phyloP scores from a whole-genome alignment of 2,888 invertebrate species.

The Erebia ligea region DNA sequence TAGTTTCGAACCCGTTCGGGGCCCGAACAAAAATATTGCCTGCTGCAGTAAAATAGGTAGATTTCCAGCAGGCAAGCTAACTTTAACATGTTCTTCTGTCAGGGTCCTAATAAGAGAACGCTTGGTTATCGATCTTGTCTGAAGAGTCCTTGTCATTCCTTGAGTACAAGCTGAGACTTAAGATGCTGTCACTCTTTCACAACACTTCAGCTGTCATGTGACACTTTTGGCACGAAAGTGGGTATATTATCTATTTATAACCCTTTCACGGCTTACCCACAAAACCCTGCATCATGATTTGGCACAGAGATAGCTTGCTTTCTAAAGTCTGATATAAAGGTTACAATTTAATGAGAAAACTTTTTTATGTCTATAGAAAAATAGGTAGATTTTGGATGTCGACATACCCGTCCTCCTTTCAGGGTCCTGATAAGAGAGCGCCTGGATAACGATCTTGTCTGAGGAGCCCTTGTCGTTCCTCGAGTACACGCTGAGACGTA shows the following conservation, averaged over 20 bases:
- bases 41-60: no score
- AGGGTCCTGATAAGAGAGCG: constrained; percentile 92
- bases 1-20: no score
- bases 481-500: constrained; percentile 80
- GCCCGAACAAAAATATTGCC: no score
- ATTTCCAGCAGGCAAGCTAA: no score
- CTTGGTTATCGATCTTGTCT: constrained; percentile 90
- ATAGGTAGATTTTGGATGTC: background rate
- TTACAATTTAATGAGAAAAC: no score
- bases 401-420: constrained; percentile 91
- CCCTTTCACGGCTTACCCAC: no score
- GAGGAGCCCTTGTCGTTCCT: constrained; percentile 93
- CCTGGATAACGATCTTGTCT: constrained; percentile 90
- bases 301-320: no score
- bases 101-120: constrained; percentile 92
- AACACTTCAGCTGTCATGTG: constrained; percentile 85
- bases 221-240: constrained; percentile 48
- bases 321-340: no score
- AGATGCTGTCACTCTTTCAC: constrained; percentile 76
- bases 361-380: no score
- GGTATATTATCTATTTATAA: no score
- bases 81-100: constrained; percentile 89
- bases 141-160: constrained; percentile 93
- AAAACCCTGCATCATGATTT: no score
- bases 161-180: constrained; percentile 79